Base-by-base conservation (phyloP, 2,888 invertebrate species). In the Chloroclysta siterata region DNA sequence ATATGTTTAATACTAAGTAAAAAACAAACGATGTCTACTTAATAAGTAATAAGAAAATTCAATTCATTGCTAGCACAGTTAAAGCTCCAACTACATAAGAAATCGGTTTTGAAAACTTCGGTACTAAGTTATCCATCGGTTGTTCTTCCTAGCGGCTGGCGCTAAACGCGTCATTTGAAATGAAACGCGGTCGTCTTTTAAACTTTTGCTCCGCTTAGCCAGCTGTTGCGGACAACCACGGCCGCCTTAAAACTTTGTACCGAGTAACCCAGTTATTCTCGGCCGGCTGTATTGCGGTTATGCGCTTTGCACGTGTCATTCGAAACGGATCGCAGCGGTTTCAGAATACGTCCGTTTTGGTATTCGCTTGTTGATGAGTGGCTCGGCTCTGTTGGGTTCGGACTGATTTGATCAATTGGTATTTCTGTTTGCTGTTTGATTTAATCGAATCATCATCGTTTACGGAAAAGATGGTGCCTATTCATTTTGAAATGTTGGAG, bases 151-250 rank as follows among this genome's bases (percentile, higher is more conserved):
- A 52, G 42, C 36, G 46, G 57, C 36, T 48, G 36, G 36, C 51
- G 58, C 14, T 63, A 48, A 63, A 58, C 53, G 63, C 57, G 56
- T 50, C 56, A 56, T 56, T 56, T 56, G 41, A 56, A 58, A 63
- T 58, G 44, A 63, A 58, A 58, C 53, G 53, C 53, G 53, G 53
- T 50, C 57, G 63, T 53, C 62, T 63, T 57, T 62, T 63, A 63
- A 63, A 63, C 63, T 63, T 63, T 58, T 63, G 57, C 57, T 39
- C 29, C 44, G 51, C 39, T 53, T 22, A 50, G 57, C 63, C 63
- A 63, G 47, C 57, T 63, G 63, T 63, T 33, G 57, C 53, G 57
- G 50, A 22, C 39, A 46, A 44, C 58, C 50, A 36, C 44, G 36
- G 36, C 13, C 29, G 48, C 14, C 56, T 39, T 60, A 2, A 39